Base-by-base conservation (phyloP, 2,888 invertebrate species). In the Hedya salicella region DNA sequence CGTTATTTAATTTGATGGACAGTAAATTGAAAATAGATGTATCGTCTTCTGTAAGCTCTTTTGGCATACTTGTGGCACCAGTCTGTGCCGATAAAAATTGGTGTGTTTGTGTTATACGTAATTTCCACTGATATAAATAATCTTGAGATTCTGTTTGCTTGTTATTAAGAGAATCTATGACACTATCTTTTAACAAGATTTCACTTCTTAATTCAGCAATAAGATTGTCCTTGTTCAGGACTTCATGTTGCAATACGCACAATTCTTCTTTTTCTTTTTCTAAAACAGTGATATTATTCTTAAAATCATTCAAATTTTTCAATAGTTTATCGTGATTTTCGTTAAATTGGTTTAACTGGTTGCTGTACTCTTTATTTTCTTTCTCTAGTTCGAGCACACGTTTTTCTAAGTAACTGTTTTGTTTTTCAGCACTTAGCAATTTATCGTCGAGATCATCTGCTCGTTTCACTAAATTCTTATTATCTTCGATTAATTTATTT, bases 41-140 rank as follows among this genome's bases (percentile, higher is more conserved):
- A 72, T 78, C n/a, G n/a, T n/a, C 78, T 14, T 82, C 80, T 39
- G 81, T 73, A 30, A 78, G 63, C 52, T 78, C 73, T 17, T 83
- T 83, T 32, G 83, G 71, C 69, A 81, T 79, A 68, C 73, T 72
- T 49, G 77, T 74, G 54, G 82, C 78, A 25, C 78, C 79, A 16
- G 82, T 77, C 63, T 87, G 69, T 63, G 77, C 73, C 2, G 62
- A 52, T 13, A 84, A 72, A 61, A 87, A 78, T 50, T 73, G 71
- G 68, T 82, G 75, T 50, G 83, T 52, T 72, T 80, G 82, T 14
- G 56, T 59, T 44, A 83, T 62, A 6, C 75, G 70, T 19, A 72
- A 67, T 70, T 83, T 83, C 19, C 78, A 81, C 70, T 75, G 77
- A 11, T 68, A 49, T 54, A 87, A 63, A 70, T 78, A 70, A 68